Conservation (phyloP, 2,113 vertebrate genomes). For the Saguinus midas region DNA sequence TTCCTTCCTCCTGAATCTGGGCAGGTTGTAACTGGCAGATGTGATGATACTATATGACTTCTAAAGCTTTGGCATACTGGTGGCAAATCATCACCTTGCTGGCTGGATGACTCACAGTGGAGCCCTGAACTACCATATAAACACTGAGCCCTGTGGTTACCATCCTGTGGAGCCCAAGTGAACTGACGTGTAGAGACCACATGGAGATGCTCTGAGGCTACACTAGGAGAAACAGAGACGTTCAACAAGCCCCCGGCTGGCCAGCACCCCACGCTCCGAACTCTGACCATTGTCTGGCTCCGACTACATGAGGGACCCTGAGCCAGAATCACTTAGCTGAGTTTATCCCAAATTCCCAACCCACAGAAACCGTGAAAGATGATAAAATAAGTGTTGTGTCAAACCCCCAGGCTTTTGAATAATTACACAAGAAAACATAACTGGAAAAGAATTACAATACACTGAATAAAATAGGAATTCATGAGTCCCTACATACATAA, state of each 20-base stretch:
- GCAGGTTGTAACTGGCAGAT: neutral
- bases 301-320: fast-evolving
- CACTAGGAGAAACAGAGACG: neutral
- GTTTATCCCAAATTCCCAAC: neutral
- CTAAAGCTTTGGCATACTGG: neutral
- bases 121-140: neutral
- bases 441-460: neutral
- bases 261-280: too few species aligned
- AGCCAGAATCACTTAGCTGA: neutral
- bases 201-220: neutral
- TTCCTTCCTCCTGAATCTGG: neutral
- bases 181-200: neutral
- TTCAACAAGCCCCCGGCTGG: neutral
- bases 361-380: neutral
- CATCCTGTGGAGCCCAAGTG: neutral
- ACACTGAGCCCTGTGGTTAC: neutral
- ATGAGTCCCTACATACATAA: neutral
- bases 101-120: neutral
- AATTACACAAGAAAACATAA: neutral
- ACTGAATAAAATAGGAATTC: neutral
- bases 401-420: neutral
- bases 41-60: neutral
- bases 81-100: neutral
- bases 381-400: neutral
- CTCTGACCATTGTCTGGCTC: neutral